Base-by-base conservation (phyloP, 2,113 vertebrate genomes). In the Leptobrachium ailaonicum region DNA sequence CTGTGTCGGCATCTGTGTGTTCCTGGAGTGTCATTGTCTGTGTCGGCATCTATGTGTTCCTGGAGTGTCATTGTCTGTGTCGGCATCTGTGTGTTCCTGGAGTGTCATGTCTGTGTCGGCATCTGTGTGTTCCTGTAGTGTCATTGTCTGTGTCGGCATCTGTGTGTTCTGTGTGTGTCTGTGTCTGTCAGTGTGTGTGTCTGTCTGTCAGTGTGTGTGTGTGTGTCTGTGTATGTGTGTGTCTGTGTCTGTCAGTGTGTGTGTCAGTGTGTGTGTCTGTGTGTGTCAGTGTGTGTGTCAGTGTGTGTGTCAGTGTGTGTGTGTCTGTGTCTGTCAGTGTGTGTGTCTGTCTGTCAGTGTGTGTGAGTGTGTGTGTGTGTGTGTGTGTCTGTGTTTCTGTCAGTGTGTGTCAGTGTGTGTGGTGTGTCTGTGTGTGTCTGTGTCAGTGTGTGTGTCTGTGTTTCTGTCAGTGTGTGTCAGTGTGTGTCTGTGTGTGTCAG, bases 181-280 rank as follows among this genome's bases (percentile, higher is more conserved):
- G 63, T 66, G 63, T 66, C 2, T 66, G n/a, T 66, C 3, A 11
- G n/a, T 66, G 63, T 66, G 12, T 66, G 63, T 66, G 4, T 4
- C n/a, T 66, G n/a, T 66, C 3, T 66, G 63, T 66, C 2, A 4
- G 63, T 66, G 63, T 66, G n/a, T 66, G n/a, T 66, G 63, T 66
- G n/a, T 66, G 63, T 66, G 63, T 66, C 3, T 4, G 12, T 66
- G 63, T 66, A n/a, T 66, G 63, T 66, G 12, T 2, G 3, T 66
- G n/a, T 66, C 9, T 66, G 12, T 66, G 63, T 66, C 3, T 4
- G 4, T 66, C 3, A 3, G 12, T 66, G 63, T 66, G 63, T 4
- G n/a, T 66, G 12, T 66, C 4, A 3, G n/a, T 66, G 63, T 66
- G 12, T 66, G 63, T 66, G 63, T 66, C 3, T 4, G 3, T 66